A percentile compares a stretch with the other conserved stretches of the same genome.
Conservation (phyloP, 2,888 invertebrate species). For the Agrilus mali region DNA sequence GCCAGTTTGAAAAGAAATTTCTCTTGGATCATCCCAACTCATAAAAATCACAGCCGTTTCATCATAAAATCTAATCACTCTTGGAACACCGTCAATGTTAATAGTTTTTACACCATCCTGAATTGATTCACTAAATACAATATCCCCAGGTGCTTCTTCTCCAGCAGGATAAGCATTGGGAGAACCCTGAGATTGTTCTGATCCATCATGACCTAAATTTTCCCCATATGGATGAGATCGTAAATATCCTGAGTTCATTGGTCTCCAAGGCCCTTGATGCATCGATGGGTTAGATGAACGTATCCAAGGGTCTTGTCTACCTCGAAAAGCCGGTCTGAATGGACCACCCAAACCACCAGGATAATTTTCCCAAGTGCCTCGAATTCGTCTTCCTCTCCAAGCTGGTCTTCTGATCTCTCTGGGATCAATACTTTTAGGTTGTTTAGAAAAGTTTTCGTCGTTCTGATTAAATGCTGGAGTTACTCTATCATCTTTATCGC, state of each 20-base stretch:
- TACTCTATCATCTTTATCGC: slow-evolving; percentile 40
- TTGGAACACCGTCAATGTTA: slow-evolving; percentile 65
- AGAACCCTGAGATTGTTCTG: slow-evolving; percentile 5
- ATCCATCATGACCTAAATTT: slow-evolving; percentile 1
- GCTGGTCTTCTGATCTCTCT: slow-evolving; percentile 11
- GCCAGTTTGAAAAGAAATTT: slow-evolving; percentile 76
- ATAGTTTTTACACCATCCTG: slow-evolving; percentile 67
- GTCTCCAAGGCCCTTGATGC: slow-evolving; percentile 18
- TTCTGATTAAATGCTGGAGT: slow-evolving; percentile 31
- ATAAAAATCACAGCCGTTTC: slow-evolving; percentile 75
- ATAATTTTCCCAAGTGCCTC: slow-evolving; percentile 8
- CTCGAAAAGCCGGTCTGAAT: slow-evolving; percentile 11
- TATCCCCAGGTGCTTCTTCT: slow-evolving; percentile 8
- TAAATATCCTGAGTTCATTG: slow-evolving; percentile 14
- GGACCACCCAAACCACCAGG: slow-evolving; percentile 6
- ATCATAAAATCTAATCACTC: slow-evolving; percentile 78
- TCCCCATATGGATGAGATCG: slow-evolving; percentile 4
- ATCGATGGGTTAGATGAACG: slow-evolving; percentile 15
- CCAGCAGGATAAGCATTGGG: slow-evolving; percentile 4
- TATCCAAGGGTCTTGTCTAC: slow-evolving; percentile 19
- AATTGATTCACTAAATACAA: slow-evolving; percentile 40
- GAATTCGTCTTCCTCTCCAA: slow-evolving; percentile 11
- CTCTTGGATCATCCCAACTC: slow-evolving; percentile 74
- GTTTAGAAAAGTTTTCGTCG: slow-evolving; percentile 9
- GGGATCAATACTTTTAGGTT: slow-evolving; percentile 6